Percentiles rank a stretch among this genome's conserved stretches.
These are phyloP conservation scores for Lapara coniferarum DNA, from an alignment of 2,888 invertebrate species.

Conservation along the genomic window DNA sequence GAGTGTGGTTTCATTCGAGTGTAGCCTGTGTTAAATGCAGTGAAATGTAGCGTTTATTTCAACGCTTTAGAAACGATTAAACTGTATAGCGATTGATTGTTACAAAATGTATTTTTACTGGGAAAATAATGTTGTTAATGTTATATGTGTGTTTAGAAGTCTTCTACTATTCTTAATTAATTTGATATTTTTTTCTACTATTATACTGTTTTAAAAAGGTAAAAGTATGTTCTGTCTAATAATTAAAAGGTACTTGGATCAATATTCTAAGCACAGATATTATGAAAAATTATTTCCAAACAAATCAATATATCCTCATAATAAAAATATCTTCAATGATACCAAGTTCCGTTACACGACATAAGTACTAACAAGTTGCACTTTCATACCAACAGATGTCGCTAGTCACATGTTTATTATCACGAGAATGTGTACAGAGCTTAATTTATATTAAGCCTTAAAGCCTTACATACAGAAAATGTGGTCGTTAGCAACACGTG, in stretches of 20 bases:
- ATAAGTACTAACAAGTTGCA: neutral
- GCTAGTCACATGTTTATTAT: neutral
- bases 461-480: neutral
- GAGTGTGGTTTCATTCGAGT: constrained; percentile 15
- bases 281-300: no score
- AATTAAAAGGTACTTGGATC: no score
- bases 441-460: constrained; percentile 6
- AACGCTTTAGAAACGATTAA: neutral
- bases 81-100: neutral
- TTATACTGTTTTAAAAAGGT: no score
- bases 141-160: no score
- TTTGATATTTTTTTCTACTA: no score
- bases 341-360: neutral
- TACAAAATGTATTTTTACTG: no score
- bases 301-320: no score
- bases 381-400: neutral
- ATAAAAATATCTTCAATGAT: no score
- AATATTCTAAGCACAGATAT: no score
- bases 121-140: no score
- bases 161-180: no score
- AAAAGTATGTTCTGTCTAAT: no score
- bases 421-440: neutral
- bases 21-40: constrained; percentile 5
- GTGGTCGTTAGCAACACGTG: constrained; percentile 15
- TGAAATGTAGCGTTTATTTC: constrained; percentile 14